These are phyloP conservation scores for Cygnus olor DNA, from an alignment of 2,797 vertebrate species.

Conservation along the genomic window DNA sequence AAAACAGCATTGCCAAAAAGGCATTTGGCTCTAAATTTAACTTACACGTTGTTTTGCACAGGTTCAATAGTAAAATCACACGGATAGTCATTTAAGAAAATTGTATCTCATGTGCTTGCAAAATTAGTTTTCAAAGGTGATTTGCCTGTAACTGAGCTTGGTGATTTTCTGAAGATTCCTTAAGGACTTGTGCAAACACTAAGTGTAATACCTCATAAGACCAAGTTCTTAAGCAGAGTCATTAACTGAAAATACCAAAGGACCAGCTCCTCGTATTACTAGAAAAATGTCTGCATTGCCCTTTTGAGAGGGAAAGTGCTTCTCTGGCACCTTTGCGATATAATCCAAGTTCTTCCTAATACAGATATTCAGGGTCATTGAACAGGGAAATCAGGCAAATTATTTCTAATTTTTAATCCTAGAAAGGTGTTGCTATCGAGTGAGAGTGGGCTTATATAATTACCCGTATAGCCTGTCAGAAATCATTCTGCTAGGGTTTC, in stretches of 20 bases:
- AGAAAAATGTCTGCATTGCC: background rate
- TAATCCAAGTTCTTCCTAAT: background rate
- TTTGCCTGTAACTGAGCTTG: background rate
- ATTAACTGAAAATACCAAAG: background rate
- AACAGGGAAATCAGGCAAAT: background rate
- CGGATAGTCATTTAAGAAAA: background rate
- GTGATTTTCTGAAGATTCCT: background rate
- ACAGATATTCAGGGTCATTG: background rate
- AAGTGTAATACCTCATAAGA: background rate
- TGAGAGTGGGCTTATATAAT: background rate
- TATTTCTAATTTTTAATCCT: background rate
- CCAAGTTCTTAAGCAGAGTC: background rate
- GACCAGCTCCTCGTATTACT: background rate
- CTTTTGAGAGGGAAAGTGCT: background rate
- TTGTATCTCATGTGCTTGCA: background rate
- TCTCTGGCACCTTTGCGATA: background rate
- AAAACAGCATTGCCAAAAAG: background rate
- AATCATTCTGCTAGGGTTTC: background rate
- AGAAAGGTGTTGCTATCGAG: background rate
- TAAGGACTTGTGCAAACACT: background rate
- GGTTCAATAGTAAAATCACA: background rate
- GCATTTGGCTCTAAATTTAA: background rate
- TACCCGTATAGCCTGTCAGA: background rate
- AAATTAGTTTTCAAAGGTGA: background rate
- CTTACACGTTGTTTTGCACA: background rate